A percentile compares a stretch with the other conserved stretches of the same genome.
These are phyloP conservation scores for Plecturocebus donacophilus DNA, from an alignment of 2,113 vertebrate genomes.

Conservation along the genomic window DNA sequence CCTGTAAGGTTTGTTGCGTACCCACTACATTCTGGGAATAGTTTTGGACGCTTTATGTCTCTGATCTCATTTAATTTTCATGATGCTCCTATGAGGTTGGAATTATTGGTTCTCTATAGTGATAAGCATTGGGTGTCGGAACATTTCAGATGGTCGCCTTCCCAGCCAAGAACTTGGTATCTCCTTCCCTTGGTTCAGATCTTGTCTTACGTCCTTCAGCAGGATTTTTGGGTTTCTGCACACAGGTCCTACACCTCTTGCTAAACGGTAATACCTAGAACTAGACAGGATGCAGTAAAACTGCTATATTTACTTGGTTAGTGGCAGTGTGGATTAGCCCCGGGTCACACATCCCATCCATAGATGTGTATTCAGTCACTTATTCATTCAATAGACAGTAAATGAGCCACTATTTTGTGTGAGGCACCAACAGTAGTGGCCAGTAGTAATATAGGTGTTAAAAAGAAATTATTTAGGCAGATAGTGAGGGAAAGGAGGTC, in stretches of 20 bases:
- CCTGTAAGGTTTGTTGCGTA: not conserved
- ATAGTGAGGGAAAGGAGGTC: too few species aligned
- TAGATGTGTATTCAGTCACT: not conserved
- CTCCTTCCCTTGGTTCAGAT: not conserved
- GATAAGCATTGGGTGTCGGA: not conserved
- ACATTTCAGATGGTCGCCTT: not conserved
- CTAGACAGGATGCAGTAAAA: not conserved
- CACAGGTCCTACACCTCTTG: rapidly evolving
- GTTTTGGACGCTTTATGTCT: not conserved
- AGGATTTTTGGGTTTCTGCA: not conserved
- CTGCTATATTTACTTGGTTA: rapidly evolving
- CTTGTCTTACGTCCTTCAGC: not conserved
- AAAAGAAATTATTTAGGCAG: too few species aligned
- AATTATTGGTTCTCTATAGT: not conserved
- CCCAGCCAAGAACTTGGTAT: not conserved
- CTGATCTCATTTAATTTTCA: not conserved
- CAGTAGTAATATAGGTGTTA: too few species aligned
- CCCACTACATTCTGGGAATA: not conserved
- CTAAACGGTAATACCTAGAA: not conserved
- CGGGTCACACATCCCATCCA: not conserved
- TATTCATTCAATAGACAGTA: not conserved
- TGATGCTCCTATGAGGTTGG: not conserved
- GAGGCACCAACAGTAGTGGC: not conserved
- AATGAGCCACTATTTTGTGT: not conserved
- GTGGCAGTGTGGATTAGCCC: not conserved